Evolutionary conservation across 2,797 vertebrate species (phyloP).

Genomic region (Poecilia wingei): DNA sequence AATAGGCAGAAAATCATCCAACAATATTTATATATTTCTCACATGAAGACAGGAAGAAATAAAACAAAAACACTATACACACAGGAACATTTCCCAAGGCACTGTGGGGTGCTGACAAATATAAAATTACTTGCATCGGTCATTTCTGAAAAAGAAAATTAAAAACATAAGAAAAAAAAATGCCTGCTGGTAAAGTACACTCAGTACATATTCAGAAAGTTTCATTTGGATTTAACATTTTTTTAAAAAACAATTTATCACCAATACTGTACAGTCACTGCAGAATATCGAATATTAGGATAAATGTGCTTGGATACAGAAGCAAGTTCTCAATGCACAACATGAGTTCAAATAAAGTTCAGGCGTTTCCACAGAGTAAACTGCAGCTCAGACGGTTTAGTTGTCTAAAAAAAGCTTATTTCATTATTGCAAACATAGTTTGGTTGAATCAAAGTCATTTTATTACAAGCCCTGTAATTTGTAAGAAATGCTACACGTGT

Average conservation of each 20-base stretch:
- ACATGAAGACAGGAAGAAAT: constrained; percentile 58
- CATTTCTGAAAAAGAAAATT: constrained; percentile 47
- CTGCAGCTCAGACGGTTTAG: constrained; percentile 1
- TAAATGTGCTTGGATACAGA: constrained; percentile 24
- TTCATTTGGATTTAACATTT: constrained; percentile 19
- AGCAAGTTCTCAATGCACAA: constrained; percentile 47
- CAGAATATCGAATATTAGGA: constrained; percentile 30
- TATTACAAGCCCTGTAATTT: not conserved
- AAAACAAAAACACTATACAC: constrained; percentile 33
- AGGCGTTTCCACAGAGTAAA: constrained; percentile 18
- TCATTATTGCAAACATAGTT: constrained; percentile 37
- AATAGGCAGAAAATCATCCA: constrained; percentile 19
- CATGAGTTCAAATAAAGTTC: constrained; percentile 11
- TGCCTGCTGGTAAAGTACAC: constrained; percentile 37
- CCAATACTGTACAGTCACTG: constrained; percentile 37
- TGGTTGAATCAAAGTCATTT: constrained; percentile 25
- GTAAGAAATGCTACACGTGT: constrained; percentile 17
- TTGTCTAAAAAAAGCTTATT: constrained; percentile 29
- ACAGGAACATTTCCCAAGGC: constrained; percentile 84
- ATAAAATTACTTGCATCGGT: constrained; percentile 61
- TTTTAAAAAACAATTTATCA: constrained; percentile 10
- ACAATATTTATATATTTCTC: constrained; percentile 38
- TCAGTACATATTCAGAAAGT: constrained; percentile 16
- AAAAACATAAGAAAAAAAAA: constrained; percentile 17
- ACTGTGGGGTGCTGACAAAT: constrained; percentile 83